Base-by-base conservation (phyloP, 2,113 vertebrate genomes). In the Loxodonta africana region DNA sequence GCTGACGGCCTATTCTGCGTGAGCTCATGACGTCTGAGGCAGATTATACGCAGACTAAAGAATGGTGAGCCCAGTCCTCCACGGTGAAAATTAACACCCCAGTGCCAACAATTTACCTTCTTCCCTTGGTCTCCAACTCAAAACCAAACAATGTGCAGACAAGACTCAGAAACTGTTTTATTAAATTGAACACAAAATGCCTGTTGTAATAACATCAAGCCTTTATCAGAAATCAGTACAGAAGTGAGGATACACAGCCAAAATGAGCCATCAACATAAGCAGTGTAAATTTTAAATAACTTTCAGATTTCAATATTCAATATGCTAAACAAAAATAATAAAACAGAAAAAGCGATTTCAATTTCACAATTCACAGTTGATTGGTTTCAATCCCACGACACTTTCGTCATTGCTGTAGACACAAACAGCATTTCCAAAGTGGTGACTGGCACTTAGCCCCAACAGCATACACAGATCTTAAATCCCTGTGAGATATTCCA, bases 131-230 rank as follows among this genome's bases (percentile, higher is more conserved):
- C 67, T 92, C 84, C 88, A 94, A 89, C 51, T 95, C 77, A 92
- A 2, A 90, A 87, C 48, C 53, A 80, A 96, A 86, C 30, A 11
- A 94, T 93, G 1, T 95, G 57, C 96, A 97, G 95, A 96, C 95
- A 78, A 97, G 96, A 98, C 96, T 97, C 97, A 94, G 92, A 97
- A 98, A 98, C 51, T 51, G 26, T 96, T 98, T 98, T 98, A 98
- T 98, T 98, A 93, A 97, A 96, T n/a, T 96, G 95, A 97, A 98
- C 98, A 97, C 97, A 98, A 97, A 96, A 98, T 95, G 94, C 92
- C 85, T 90, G 74, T 96, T 97, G 95, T 74, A 97, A 44, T 95
- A 97, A 96, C 53, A n/a, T 97, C 97, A 97, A 98, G 97, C 95
- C 90, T 97, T 97, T 97, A 89, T 95, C 96, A 96, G 94, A 97